Conservation (phyloP, 1,140 invertebrate genomes). For the Nasonia vitripennis region DNA sequence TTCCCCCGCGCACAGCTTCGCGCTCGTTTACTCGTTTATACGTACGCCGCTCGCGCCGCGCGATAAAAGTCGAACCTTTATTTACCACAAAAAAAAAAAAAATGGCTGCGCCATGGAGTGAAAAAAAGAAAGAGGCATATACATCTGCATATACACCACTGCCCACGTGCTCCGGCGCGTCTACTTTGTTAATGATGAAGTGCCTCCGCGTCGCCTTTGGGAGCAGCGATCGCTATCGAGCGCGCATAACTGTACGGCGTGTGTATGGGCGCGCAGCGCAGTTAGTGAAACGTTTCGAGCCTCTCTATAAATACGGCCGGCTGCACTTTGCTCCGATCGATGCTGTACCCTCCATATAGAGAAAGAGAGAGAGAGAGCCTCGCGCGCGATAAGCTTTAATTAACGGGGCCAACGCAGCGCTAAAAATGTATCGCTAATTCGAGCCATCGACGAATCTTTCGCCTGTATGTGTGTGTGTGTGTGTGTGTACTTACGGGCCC, state of each 20-base stretch:
- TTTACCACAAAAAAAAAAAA: constrained; percentile 8
- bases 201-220: not conserved
- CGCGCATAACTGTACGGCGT: not conserved
- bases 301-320: not conserved
- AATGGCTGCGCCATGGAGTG: not conserved
- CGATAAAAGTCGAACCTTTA: constrained; percentile 42
- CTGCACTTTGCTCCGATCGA: not conserved
- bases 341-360: not conserved
- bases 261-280: not conserved
- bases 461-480: not conserved
- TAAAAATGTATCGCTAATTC: constrained; percentile 24
- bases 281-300: constrained; percentile 3
- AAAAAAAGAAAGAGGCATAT: not conserved
- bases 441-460: not conserved
- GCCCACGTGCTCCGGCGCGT: not conserved
- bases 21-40: constrained; percentile 25
- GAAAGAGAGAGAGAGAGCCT: no score
- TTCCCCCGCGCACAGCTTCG: not conserved
- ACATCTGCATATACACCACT: not conserved
- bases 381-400: constrained; percentile 22
- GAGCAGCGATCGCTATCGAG: constrained; percentile 28
- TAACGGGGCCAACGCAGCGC: not conserved
- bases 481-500: not conserved
- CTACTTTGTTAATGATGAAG: constrained; percentile 39
- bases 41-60: not conserved